Percentiles rank a stretch among this genome's conserved stretches.
phyloP scores from a whole-genome alignment of 2,797 vertebrate genomes.

The Nyctalus aviator region DNA sequence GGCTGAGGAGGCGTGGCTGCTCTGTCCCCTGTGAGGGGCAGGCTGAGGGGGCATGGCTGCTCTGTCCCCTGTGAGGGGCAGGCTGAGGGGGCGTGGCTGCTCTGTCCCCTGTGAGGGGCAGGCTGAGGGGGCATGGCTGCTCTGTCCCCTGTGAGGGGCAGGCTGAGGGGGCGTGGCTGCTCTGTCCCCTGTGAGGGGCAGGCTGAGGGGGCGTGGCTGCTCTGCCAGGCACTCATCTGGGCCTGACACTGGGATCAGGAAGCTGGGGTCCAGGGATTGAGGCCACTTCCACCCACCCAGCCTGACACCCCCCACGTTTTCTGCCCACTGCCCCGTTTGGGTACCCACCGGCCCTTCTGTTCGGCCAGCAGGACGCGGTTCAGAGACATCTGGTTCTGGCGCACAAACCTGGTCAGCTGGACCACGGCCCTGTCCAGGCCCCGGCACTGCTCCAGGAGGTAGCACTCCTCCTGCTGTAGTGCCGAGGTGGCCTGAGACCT shows the following conservation, averaged over 20 bases:
- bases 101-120: neutral
- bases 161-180: too few relatives aligned
- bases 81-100: neutral
- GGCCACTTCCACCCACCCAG: neutral
- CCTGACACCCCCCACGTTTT: neutral
- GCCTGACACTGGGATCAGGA: neutral
- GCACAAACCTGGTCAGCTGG: slow-evolving; percentile 72
- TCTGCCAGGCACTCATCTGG: neutral
- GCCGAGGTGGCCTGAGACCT: neutral
- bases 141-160: neutral
- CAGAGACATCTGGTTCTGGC: slow-evolving; percentile 74
- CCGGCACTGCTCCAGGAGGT: slow-evolving; percentile 64
- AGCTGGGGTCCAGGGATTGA: neutral
- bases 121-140: too few relatives aligned
- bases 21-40: too few relatives aligned
- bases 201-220: neutral
- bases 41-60: neutral
- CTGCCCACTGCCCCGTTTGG: neutral
- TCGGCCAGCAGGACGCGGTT: slow-evolving; percentile 57
- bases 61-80: too few relatives aligned
- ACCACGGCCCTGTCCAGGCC: slow-evolving; percentile 71
- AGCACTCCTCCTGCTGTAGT: slow-evolving; percentile 54
- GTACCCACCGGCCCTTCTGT: slow-evolving; percentile 74
- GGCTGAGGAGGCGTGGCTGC: neutral
- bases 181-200: neutral